Evolutionary conservation across 2,113 vertebrate species (phyloP), one percentile per base, ranked within the genome.

Genomic region (Podilymbus podiceps): DNA sequence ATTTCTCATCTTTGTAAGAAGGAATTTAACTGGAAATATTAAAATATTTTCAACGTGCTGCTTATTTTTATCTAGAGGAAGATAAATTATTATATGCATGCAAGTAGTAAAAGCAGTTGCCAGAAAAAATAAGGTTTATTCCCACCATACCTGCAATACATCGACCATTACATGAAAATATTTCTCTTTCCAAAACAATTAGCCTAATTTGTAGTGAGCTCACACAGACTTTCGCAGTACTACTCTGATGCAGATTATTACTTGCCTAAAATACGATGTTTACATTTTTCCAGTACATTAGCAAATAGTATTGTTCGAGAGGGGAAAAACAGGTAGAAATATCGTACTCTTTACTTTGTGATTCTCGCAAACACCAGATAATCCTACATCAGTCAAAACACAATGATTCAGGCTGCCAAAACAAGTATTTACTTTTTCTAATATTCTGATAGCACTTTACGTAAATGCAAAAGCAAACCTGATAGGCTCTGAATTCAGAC

Each of bases 41-140:
- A 76, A 87, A 95, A 91, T 85, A 92, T 87, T 84, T 93, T 88
- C 67, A 91, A 81, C 71, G 88, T 30, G 50, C 23, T 89, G 35
- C 40, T 93, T 90, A 85, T 90, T 96, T 95, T 87, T 92, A 79
- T 90, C 90, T 89, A 68, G 50, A 88, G 84, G 80, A 93, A 95
- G 55, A 95, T 73, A 96, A 97, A 91, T 92, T 52, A 62, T 55
- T 85, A 33, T 16, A 47, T 15, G 18, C 16, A 44, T 23, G 31
- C 62, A 73, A 66, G 67, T 58, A 89, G 73, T 75, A 95, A 81
- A 84, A 94, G 82, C 55, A 24, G 21, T 50, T 75, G 73, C 79
- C 71, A 88, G 59, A 55, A 83, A 96, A 95, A 91, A 68, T 8
- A 82, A 58, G 31, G 46, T 91, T 92, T 96, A 89, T 91, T 96